These are phyloP conservation scores for Agelaius tricolor DNA, from an alignment of 2,113 vertebrate genomes.

Conservation along the genomic window DNA sequence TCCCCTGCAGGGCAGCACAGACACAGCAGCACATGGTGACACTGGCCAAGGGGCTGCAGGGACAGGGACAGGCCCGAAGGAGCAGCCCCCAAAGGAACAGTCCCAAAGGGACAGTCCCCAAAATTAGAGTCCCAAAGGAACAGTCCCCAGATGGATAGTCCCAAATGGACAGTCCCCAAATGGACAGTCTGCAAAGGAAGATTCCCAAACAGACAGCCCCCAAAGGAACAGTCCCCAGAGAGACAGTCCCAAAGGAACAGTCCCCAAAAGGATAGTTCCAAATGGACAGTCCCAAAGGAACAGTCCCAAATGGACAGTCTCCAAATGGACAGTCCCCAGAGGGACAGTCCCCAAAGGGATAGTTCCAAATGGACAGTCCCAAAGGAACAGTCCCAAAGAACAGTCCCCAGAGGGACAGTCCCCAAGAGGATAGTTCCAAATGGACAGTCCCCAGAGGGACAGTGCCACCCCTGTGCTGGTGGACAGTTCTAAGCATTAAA, in stretches of 20 bases:
- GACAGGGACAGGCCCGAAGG: neutral
- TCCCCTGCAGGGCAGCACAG: slow-evolving; percentile 78
- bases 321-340: neutral
- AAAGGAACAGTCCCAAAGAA: too few relatives aligned
- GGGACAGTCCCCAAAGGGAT: fast-evolving
- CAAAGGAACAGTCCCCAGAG: neutral
- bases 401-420: neutral
- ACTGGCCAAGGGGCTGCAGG: neutral
- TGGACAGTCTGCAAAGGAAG: neutral
- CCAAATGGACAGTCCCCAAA: too few relatives aligned
- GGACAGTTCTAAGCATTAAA: neutral
- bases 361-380: too few relatives aligned
- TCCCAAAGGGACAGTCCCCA: too few relatives aligned
- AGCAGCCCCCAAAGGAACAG: too few relatives aligned
- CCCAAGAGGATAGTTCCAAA: fast-evolving
- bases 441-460: too few relatives aligned
- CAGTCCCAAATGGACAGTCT: too few relatives aligned
- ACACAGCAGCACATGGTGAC: neutral
- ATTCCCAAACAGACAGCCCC: too few relatives aligned
- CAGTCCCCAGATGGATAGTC: too few relatives aligned
- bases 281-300: neutral
- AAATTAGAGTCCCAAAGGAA: too few relatives aligned
- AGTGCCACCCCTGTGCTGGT: too few relatives aligned
- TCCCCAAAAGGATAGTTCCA: neutral
- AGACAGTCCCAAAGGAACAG: too few relatives aligned